Percentiles rank a stretch among this genome's conserved stretches.
Conservation (phyloP, 2,888 invertebrate genomes). For the Elegia similella region DNA sequence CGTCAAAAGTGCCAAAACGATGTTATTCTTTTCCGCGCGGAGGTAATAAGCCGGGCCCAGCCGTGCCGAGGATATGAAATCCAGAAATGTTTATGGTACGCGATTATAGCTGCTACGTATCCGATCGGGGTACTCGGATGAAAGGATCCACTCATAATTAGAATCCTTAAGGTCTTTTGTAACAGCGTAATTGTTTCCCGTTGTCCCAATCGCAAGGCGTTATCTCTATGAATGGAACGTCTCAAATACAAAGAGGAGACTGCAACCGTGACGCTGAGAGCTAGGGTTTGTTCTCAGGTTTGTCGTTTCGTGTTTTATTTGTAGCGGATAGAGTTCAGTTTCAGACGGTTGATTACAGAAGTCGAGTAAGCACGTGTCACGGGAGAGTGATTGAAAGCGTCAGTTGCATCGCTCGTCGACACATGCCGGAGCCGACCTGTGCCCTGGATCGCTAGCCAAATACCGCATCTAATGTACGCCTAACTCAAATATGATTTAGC, state of each 20-base stretch:
- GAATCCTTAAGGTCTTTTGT: conserved; percentile 72
- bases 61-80: conserved; percentile 78
- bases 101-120: conserved; percentile 70
- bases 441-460: conserved; percentile 62
- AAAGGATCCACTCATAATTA: conserved; percentile 70
- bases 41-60: conserved; percentile 74
- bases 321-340: conserved; percentile 42
- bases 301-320: conserved; percentile 48
- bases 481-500: conserved; percentile 53
- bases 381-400: conserved; percentile 62
- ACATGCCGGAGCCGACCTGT: conserved; percentile 57
- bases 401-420: conserved; percentile 51
- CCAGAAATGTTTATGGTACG: conserved; percentile 76
- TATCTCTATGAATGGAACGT: conserved; percentile 67
- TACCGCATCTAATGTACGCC: conserved; percentile 65
- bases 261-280: conserved; percentile 48
- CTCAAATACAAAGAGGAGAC: conserved; percentile 61
- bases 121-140: conserved; percentile 70
- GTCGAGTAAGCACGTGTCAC: conserved; percentile 37
- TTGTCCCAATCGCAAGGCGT: conserved; percentile 63
- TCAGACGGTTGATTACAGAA: conserved; percentile 27
- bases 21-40: conserved; percentile 79
- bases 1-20: conserved; percentile 79
- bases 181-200: conserved; percentile 73
- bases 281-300: conserved; percentile 41